Base-by-base conservation (phyloP, 2,113 vertebrate species). In the Trochalopteron elliotii region DNA sequence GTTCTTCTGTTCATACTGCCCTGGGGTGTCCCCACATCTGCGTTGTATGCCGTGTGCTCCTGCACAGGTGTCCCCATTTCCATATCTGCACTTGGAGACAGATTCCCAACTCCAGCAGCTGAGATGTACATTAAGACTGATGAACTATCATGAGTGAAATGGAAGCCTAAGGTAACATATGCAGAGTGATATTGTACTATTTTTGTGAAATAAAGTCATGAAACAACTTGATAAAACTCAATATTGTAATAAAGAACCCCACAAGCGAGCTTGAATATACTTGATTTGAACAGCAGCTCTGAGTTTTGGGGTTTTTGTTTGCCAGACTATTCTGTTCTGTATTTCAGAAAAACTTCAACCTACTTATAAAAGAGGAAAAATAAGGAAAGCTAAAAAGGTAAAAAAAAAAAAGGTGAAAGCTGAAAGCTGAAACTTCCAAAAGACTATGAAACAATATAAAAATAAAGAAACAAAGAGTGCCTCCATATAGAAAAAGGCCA, bases 11-110 rank as follows among this genome's bases (percentile, higher is more conserved):
- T 14, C 18, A 8, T 1, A 22, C 2, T 21, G 65, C 40, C 31
- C 30, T 2, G 0, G 1, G 23, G 49, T 13, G 35, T 9, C 39
- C n/a, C 44, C 2, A 1, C 3, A 2, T n/a, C 33, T 12, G 33
- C 1, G 0, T n/a, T 11, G 15, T 1, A 12, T 7, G 3, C 22
- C 0, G 0, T 10, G 47, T 18, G 13, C 57, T 83, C 24, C 28
- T 45, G 8, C 22, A 13, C 49, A 49, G 13, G 28, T 24, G 78
- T 83, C 59, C 83, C 14, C 3, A 8, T 57, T 83, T 49, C 75
- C 68, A 35, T 42, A 12, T 8, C 67, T 65, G 59, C 53, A 12
- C n/a, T 49, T 24, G 27, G 75, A 85, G 31, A 57, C 64, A 80
- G 7, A 70, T 69, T 74, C 50, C 40, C 71, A 67, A 2, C 35